Conservation (phyloP, 2,888 invertebrate genomes). For the Gibbula magus region DNA sequence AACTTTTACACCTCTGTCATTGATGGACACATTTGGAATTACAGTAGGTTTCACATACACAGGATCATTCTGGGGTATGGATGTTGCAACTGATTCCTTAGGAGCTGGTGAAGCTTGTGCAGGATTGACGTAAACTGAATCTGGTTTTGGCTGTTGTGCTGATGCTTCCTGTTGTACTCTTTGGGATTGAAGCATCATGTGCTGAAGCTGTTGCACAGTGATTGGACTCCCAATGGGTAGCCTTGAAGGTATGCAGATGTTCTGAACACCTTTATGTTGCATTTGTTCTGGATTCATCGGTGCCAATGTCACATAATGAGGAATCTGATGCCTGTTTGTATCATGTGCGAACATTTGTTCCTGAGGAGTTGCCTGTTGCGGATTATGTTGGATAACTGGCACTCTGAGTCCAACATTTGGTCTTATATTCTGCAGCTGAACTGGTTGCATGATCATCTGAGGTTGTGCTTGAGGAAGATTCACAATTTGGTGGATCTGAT, state of each 20-base stretch:
- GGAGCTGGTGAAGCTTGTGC: neutral
- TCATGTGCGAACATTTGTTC: neutral
- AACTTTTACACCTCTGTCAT: neutral
- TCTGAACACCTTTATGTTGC: constrained; percentile 8
- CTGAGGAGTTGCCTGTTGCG: neutral
- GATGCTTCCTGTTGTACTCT: neutral
- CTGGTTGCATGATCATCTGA: neutral
- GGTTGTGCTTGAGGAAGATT: neutral
- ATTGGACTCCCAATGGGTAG: neutral
- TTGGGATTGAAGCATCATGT: constrained; percentile 8
- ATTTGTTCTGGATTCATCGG: neutral
- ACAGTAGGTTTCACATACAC: neutral
- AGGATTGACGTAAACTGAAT: no score
- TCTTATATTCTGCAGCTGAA: neutral
- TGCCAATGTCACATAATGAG: neutral
- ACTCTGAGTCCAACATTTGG: neutral
- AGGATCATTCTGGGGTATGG: neutral
- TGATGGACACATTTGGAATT: neutral
- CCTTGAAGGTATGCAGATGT: neutral
- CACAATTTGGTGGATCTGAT: constrained; percentile 8
- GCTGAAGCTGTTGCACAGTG: constrained; percentile 15
- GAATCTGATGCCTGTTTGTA: neutral
- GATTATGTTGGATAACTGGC: neutral
- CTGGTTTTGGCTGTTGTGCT: neutral
- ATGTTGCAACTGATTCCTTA: neutral